Evolutionary conservation across 92 coral and sea anemone species (phyloP), one percentile per base, ranked within the genome.

Genomic region (Metridium senile): DNA sequence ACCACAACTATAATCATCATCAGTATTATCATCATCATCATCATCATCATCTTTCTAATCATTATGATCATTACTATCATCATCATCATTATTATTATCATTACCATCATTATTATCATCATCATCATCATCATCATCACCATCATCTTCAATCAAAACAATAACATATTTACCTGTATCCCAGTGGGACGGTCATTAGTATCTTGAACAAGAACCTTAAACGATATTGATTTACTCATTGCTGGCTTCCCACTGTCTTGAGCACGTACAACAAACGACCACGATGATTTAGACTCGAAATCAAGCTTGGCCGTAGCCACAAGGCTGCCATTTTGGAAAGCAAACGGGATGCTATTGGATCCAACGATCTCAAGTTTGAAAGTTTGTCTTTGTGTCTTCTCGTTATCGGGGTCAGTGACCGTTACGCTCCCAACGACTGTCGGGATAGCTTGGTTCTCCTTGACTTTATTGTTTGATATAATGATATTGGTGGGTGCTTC

Each of bases 351-450:
- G n/a, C n/a, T n/a, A n/a, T n/a, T n/a, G n/a, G n/a, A n/a, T n/a
- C n/a, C n/a, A n/a, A n/a, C n/a, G n/a, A n/a, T n/a, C 33, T 72
- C 82, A 56, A 78, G 73, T 10, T 71, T 39, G 63, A 91, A 89
- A 9, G 84, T 75, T 71, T 91, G 97, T 47, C 79, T 68, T 65
- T 65, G 86, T 73, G 72, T 46, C 1, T 77, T 84, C 18, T 45
- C 61, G 31, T 95, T 95, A 39, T 95, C 99, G 0, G 99, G 99
- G 52, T 95, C 99, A 16, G 76, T 66, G 27, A 85, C 86, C 1
- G 72, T 74, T 8, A 95, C 57, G 1, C 47, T 58, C 1, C 93
- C 99, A 13, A 95, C 94, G 1, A 30, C 33, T 9, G 89, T 77
- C 22, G 75, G 84, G 21, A 82, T 58, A 25, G 31, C 54, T 64